phyloP scores from a whole-genome alignment of 2,113 vertebrate genomes.

The mouse (Mus musculus) region GRCm39 chr2:53457501-53458000 shows the following conservation, averaged over 20 bases:
- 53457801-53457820: background rate
- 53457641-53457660: background rate
- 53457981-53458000: background rate
- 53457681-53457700: background rate
- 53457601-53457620: background rate
- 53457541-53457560: background rate
- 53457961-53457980: too few species aligned
- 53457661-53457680: constrained; percentile 24
- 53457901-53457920: background rate
- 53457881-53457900: background rate
- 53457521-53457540: background rate
- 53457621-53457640: background rate
- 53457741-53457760: background rate
- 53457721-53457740: background rate
- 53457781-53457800: background rate
- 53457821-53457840: background rate
- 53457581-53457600: background rate
- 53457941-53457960: background rate
- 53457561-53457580: background rate
- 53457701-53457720: background rate
- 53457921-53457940: background rate
- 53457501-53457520: background rate
- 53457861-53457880: background rate
- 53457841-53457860: background rate
- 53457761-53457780: background rate